These are phyloP conservation scores for Escarpia spicata DNA, from an alignment of 2,888 invertebrate genomes.

Conservation along the genomic window DNA sequence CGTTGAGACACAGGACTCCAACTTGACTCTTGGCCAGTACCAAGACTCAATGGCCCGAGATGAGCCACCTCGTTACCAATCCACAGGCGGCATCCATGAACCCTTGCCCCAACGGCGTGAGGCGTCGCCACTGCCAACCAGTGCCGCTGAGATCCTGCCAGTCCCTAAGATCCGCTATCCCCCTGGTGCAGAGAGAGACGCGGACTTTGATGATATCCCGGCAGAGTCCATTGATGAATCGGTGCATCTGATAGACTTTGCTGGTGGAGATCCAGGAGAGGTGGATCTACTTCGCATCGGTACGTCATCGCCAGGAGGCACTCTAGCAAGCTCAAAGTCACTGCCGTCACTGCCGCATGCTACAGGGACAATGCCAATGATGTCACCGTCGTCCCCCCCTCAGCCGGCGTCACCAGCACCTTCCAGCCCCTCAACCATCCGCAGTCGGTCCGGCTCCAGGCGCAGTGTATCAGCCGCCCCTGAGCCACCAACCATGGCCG, in stretches of 20 bases:
- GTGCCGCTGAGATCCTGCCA: conserved; percentile 28
- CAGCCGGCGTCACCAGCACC: neutral
- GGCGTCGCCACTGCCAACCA: conserved; percentile 28
- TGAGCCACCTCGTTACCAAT: conserved; percentile 14
- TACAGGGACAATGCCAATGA: neutral
- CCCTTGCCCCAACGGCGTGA: neutral
- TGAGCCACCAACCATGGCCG: neutral
- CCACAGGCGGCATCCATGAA: conserved; percentile 14
- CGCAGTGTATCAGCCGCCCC: conserved; percentile 21
- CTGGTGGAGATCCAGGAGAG: conserved; percentile 29
- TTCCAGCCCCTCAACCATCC: neutral
- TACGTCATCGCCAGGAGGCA: neutral
- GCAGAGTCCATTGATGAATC: conserved; percentile 29
- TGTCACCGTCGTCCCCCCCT: neutral
- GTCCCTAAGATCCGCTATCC: conserved; percentile 26
- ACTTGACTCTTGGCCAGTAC: conserved; percentile 30
- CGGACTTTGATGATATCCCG: neutral
- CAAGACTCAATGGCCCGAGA: conserved; percentile 29
- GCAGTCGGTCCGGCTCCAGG: conserved; percentile 23
- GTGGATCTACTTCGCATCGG: conserved; percentile 19
- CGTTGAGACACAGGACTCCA: conserved; percentile 39
- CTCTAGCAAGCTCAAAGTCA: neutral
- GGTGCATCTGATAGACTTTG: conserved; percentile 42
- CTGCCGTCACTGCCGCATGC: conserved; percentile 19
- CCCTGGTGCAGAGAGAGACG: conserved; percentile 22